A percentile compares a stretch with the other conserved stretches of the same genome.
phyloP scores from a whole-genome alignment of 2,888 invertebrate species.

The Nomada ruficornis region DNA sequence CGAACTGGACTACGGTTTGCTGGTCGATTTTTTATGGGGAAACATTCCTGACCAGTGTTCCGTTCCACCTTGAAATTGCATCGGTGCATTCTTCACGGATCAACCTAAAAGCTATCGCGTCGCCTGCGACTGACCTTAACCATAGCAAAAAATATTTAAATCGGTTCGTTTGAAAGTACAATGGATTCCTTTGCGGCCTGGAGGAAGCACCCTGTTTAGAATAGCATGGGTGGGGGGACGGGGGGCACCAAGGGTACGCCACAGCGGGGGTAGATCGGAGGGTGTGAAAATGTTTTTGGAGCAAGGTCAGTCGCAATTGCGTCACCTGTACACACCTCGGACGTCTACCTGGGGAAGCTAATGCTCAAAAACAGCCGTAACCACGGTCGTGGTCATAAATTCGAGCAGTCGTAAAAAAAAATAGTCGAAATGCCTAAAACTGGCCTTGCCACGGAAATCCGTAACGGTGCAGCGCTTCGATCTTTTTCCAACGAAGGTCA shows the following conservation, averaged over 20 bases:
- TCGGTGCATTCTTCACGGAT: slow-evolving; percentile 47
- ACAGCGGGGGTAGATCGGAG: slow-evolving; percentile 34
- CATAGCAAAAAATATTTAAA: slow-evolving; percentile 56
- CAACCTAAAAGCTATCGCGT: slow-evolving; percentile 36
- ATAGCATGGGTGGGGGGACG: neutral
- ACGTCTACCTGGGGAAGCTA: slow-evolving; percentile 59
- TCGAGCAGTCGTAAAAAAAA: slow-evolving; percentile 61
- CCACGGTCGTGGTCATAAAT: slow-evolving; percentile 64
- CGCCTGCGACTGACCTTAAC: slow-evolving; percentile 49
- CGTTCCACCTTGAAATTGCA: slow-evolving; percentile 41
- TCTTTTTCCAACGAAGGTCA: slow-evolving; percentile 60
- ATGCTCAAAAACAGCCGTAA: slow-evolving; percentile 56
- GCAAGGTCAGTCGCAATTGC: slow-evolving; percentile 81
- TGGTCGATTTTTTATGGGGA: slow-evolving; percentile 31
- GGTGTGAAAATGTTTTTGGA: slow-evolving; percentile 79
- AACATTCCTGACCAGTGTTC: slow-evolving; percentile 2
- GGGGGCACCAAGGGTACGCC: slow-evolving; percentile 14
- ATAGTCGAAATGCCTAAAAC: slow-evolving; percentile 52
- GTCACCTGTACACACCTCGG: slow-evolving; percentile 78
- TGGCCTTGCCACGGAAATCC: slow-evolving; percentile 7
- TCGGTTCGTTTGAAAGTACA: slow-evolving; percentile 59
- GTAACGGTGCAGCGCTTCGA: slow-evolving; percentile 50
- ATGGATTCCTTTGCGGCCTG: slow-evolving; percentile 52
- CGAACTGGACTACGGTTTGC: neutral
- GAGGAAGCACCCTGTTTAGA: slow-evolving; percentile 24